These are phyloP conservation scores for Morelia viridis DNA, from an alignment of 2,797 vertebrate genomes.

Conservation along the genomic window DNA sequence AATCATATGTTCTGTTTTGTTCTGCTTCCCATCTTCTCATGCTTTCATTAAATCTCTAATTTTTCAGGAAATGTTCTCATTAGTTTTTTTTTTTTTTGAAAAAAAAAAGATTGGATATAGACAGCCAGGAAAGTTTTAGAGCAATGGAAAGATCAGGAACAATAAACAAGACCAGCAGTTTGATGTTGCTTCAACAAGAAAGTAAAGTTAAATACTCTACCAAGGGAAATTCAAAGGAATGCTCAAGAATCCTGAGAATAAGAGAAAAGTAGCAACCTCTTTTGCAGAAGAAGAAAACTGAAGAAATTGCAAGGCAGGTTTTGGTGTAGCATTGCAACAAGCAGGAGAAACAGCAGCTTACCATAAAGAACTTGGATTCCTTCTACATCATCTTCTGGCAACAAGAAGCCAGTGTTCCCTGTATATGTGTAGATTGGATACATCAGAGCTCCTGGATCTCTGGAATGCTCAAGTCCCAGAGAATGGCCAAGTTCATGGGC, in stretches of 20 bases:
- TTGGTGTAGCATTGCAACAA: not conserved
- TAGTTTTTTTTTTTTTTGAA: not conserved
- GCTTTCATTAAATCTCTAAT: not conserved
- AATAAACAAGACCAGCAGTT: not conserved
- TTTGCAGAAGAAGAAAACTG: not conserved
- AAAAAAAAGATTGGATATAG: not conserved
- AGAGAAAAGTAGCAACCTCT: not conserved
- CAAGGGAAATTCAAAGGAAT: not conserved
- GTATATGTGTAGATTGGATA: slow-evolving; percentile 86
- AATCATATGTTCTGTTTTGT: not conserved
- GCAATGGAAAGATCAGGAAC: not conserved
- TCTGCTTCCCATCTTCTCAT: not conserved
- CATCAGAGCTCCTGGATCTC: slow-evolving; percentile 86
- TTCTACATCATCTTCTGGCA: slow-evolving; percentile 83
- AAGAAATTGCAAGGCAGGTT: not conserved
- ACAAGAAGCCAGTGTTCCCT: slow-evolving; percentile 74
- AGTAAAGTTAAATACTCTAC: not conserved
- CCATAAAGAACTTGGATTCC: slow-evolving; percentile 86
- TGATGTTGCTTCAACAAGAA: not conserved
- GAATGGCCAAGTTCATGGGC: slow-evolving; percentile 89
- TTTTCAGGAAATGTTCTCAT: not conserved
- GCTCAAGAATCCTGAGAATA: not conserved
- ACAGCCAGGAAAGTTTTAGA: not conserved
- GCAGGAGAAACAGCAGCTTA: slow-evolving; percentile 54
- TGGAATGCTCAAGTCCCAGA: slow-evolving; percentile 83